These are phyloP conservation scores for Craniophora ligustri DNA, from an alignment of 2,888 invertebrate genomes.

Conservation along the genomic window DNA sequence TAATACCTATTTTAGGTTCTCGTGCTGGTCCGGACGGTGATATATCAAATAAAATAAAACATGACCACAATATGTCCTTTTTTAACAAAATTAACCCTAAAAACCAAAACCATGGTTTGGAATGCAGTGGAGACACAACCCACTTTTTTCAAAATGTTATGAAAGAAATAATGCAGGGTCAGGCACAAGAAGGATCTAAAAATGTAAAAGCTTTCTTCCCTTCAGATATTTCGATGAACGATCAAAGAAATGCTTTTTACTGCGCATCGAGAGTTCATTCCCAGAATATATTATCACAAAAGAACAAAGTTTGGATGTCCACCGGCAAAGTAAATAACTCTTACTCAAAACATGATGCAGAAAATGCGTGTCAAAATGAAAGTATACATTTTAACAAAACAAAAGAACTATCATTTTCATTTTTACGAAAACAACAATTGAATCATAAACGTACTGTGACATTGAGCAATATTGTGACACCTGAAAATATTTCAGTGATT, in stretches of 20 bases:
- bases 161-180: conserved; percentile 65
- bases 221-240: background rate
- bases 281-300: conserved; percentile 5
- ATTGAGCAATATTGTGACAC: background rate
- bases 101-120: conserved; percentile 6
- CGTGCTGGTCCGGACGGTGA: background rate
- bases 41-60: conserved; percentile 5
- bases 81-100: conserved; percentile 1
- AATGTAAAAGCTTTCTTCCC: conserved; percentile 25
- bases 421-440: conserved; percentile 45
- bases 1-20: conserved; percentile 11
- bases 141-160: conserved; percentile 67
- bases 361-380: background rate
- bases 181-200: conserved; percentile 44
- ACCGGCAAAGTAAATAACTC: background rate
- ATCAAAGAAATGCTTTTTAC: conserved; percentile 2
- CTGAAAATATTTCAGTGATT: conserved; percentile 11
- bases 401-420: conserved; percentile 59
- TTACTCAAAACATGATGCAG: background rate
- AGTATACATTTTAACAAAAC: background rate
- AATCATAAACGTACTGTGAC: background rate
- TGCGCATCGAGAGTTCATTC: background rate
- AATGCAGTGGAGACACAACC: conserved; percentile 59
- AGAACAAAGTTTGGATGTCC: background rate
- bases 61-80: conserved; percentile 7